Evolutionary conservation across 1,140 invertebrate species (phyloP), one percentile per base, ranked within the genome.

Genomic region (Pseudomyrmex cubaensis): DNA sequence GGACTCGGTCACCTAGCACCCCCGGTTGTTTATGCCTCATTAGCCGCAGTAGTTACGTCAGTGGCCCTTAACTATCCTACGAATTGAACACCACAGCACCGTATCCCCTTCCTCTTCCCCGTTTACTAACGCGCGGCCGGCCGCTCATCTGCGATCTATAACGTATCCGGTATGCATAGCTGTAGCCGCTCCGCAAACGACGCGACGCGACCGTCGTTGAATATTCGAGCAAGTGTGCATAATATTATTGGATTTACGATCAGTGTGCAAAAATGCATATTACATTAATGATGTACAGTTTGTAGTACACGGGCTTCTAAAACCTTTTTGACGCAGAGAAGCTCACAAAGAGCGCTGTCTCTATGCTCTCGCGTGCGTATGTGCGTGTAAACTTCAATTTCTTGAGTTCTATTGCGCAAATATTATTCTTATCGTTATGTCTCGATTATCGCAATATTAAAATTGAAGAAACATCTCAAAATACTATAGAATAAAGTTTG

Each of bases 21-120:
- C 57, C 83, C 63, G 83, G 66, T 91, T 92, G 90, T 91, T 92
- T 92, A 92, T 91, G 90, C 91, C 91, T 92, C 91, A 92, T 92
- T 92, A 91, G 91, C 89, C 64, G 50, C 89, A 83, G 84, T 90
- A 91, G 91, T 92, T 92, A 90, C 91, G 88, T 90, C 89, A 85
- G 83, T 87, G 5, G 85, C 84, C 86, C 90, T 92, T 91, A 92
- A 92, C 91, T 90, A 90, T 87, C 89, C 82, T 82, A 86, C 87
- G 89, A 90, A 90, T 90, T 86, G 87, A 89, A 89, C 89, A 67
- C 83, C 75, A 13, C 62, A 80, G 48, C 69, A 20, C 52, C 63
- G 50, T 76, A 69, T 69, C 86, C 74, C 82, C 35, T 35, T 35
- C 35, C 35, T 35, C 5, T 35, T 7, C 35, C 35, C 35, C 5